Base-by-base conservation (phyloP, 2,797 vertebrate genomes). In the Odontamblyopus lacepedii region DNA sequence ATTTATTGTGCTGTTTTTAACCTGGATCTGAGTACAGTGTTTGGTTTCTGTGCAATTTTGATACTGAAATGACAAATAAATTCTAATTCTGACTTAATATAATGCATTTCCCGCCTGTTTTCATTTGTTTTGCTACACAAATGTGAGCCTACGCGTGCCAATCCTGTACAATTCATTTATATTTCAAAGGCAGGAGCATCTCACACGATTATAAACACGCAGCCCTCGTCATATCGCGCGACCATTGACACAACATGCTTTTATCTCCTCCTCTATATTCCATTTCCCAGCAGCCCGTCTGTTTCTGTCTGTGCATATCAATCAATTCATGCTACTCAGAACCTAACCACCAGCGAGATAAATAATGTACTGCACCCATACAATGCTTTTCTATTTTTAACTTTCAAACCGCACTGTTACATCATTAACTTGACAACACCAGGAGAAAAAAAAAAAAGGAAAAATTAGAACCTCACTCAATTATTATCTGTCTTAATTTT, bases 231-330 rank as follows among this genome's bases (percentile, higher is more conserved):
- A 32, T 53, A 56, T 13, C 64, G 63, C 1, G 26, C 11, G 32
- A 63, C 72, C 63, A 63, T 63, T 50, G 35, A 74, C 64, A 67
- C 30, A 67, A 3, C 2, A 62, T 59, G 66, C 19, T 66, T 48
- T 50, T 50, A 65, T 66, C 23, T 66, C 44, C 64, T 50, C 15
- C 7, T 65, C 41, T 27, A 29, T 16, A 65, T 65, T 65, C 23
- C 23, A 50, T 65, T 16, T 50, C 41, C n/a, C 19, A 41, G 23
- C 35, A 6, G 35, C 26, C 0, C 41, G 27, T 48, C 63, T 41
- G 35, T 44, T 44, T 44, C n/a, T 41, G 19, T 63, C 18, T 4
- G 13, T 2, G 26, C 63, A 65, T 29, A 65, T 16, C 23, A 48
- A 65, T 41, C 48, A 27, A 65, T 50, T 65, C 38, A 48, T 18